Evolutionary conservation across 2,888 invertebrate genomes (phyloP), one percentile per base, ranked within the genome.

Genomic region (Shargacucullia verbasci): DNA sequence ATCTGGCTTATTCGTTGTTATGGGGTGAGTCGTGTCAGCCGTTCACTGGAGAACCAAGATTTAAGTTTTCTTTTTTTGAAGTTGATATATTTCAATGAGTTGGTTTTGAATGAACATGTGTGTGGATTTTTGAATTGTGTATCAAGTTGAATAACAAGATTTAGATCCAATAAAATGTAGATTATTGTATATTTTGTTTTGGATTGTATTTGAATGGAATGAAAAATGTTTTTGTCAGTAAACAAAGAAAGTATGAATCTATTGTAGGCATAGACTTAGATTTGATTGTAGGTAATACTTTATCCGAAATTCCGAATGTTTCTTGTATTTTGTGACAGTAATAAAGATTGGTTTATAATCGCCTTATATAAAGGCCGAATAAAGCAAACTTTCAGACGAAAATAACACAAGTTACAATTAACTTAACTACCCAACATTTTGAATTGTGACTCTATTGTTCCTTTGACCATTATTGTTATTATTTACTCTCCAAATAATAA

Each of bases 1-100:
- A 89, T 88, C 84, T 81, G 79, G 72, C 75, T 83, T 62, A 68
- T 71, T 44, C 43, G 48, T 37, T 11, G 38, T 15, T 46, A 61
- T 69, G 52, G 76, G 69, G 76, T 50, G 59, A 44, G 10, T 29
- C 50, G 45, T 50, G 52, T 33, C 29, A 10, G 9, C 38, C 20
- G 44, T 75, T 76, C 76, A 68, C 73, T 64, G 25, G 76, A 73
- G 76, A 76, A 73, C 45, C 20, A 6, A 33, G 27, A 35, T 38
- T 35, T 13, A 11, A 11, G 29, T 48, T 45, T 75, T 68, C n/a
- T 57, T 49, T 58, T 63, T 70, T 73, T 68, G 40, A 76, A 66
- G 45, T 53, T 71, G 47, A 38, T 47, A 39, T 39, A 50, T 47
- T 39, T 57, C 14, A 47, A 57, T 44, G 31, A 15, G 10, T 27